Percentiles rank a stretch among this genome's conserved stretches.
Conservation (phyloP, 2,888 invertebrate genomes). For the Holacanthella duospinosa region DNA sequence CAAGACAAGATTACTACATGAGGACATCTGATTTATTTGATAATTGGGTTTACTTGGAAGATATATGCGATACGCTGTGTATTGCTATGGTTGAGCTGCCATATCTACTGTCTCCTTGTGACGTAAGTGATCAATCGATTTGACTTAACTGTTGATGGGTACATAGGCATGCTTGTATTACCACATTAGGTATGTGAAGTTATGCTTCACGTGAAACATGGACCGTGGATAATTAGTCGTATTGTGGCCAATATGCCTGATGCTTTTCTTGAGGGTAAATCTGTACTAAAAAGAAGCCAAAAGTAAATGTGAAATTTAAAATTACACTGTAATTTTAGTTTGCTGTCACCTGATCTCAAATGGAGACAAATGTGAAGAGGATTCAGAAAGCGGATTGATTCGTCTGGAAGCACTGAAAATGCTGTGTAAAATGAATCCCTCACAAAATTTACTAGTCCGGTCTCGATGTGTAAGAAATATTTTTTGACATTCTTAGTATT, state of each 20-base stretch:
- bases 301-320: not conserved
- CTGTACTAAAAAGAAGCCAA: not conserved
- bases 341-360: conserved; percentile 72
- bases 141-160: not conserved
- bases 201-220: conserved; percentile 77
- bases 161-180: not conserved
- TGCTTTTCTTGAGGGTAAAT: conserved; percentile 70
- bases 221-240: conserved; percentile 77
- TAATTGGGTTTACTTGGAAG: conserved; percentile 87
- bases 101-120: conserved; percentile 68
- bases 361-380: conserved; percentile 80
- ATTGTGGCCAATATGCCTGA: conserved; percentile 91
- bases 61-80: conserved; percentile 86
- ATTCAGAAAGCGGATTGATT: conserved; percentile 64
- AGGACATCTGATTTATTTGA: conserved; percentile 87
- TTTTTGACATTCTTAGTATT: not conserved
- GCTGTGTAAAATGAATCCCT: conserved; percentile 80
- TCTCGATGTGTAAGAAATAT: conserved; percentile 59
- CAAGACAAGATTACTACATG: conserved; percentile 46
- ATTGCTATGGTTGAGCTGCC: conserved; percentile 88
- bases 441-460: conserved; percentile 69
- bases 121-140: conserved; percentile 39
- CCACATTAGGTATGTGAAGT: conserved; percentile 59
- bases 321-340: conserved; percentile 47
- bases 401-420: conserved; percentile 63